Conservation (phyloP, 2,797 vertebrate genomes). For the Holocentrus rufus region DNA sequence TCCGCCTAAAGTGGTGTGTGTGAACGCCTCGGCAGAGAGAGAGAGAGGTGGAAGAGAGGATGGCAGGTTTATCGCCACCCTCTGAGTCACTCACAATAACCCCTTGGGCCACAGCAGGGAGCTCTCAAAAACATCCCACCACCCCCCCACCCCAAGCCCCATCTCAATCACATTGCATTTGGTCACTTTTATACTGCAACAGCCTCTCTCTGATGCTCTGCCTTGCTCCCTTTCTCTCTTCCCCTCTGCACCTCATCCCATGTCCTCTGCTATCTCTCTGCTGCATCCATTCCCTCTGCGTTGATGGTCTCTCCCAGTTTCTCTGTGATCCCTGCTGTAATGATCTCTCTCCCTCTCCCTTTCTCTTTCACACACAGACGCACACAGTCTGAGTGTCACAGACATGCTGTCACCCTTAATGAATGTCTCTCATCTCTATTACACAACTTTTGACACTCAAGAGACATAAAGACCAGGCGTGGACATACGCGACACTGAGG, state of each 20-base stretch:
- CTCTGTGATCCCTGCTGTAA: conserved; percentile 46
- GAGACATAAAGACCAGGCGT: conserved; percentile 24
- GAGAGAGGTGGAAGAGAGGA: conserved; percentile 26
- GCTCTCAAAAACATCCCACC: conserved; percentile 32
- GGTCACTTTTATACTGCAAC: conserved; percentile 46
- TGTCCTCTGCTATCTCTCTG: conserved; percentile 36
- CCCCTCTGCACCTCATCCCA: conserved; percentile 13
- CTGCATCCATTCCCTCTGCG: conserved; percentile 24
- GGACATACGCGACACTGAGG: neutral
- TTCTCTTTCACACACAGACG: conserved; percentile 35
- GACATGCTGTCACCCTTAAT: conserved; percentile 46
- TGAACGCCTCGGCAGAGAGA: conserved; percentile 6
- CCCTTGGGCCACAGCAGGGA: conserved; percentile 34
- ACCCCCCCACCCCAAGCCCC: conserved; percentile 1
- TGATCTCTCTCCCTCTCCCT: conserved; percentile 39
- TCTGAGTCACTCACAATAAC: conserved; percentile 39
- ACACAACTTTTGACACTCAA: conserved; percentile 26
- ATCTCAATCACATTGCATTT: conserved; percentile 42
- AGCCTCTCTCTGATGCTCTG: conserved; percentile 35
- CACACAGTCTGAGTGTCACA: conserved; percentile 40
- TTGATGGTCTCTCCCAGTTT: conserved; percentile 42
- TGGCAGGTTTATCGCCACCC: conserved; percentile 52
- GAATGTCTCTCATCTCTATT: conserved; percentile 32
- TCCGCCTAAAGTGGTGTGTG: conserved; percentile 37
- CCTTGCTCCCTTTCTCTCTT: conserved; percentile 4